Evolutionary conservation across 2,113 vertebrate genomes (phyloP).

Genomic region (Cyprinodon brontotheroides): DNA sequence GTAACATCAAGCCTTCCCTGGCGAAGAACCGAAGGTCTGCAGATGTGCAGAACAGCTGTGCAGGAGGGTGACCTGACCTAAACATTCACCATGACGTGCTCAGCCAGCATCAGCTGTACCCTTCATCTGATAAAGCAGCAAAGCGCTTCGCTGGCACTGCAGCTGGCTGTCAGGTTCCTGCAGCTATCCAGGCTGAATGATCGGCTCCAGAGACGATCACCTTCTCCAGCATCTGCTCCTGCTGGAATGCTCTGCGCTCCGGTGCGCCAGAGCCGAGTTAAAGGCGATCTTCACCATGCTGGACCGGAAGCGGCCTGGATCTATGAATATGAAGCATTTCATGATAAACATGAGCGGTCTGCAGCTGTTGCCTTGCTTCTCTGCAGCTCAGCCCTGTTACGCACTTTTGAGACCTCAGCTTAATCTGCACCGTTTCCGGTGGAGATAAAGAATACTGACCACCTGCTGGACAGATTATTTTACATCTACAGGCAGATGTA

Average conservation of each 20-base stretch:
- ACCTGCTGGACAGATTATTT: neutral
- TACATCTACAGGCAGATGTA: neutral
- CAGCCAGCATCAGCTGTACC: too few relatives aligned
- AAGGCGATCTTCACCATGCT: slow-evolving; percentile 90
- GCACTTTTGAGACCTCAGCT: slow-evolving; percentile 71
- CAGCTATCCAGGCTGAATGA: neutral
- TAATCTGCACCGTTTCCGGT: slow-evolving; percentile 66
- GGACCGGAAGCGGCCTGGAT: neutral
- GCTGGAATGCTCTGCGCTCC: slow-evolving; percentile 82
- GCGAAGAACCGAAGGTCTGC: too few relatives aligned
- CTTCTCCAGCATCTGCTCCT: too few relatives aligned
- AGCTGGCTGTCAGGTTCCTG: slow-evolving; percentile 40
- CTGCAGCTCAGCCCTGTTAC: slow-evolving; percentile 64
- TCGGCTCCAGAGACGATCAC: too few relatives aligned
- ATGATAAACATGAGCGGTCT: too few relatives aligned
- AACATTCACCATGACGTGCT: too few relatives aligned
- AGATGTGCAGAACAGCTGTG: slow-evolving; percentile 37
- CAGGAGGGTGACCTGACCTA: too few relatives aligned
- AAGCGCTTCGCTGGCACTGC: too few relatives aligned
- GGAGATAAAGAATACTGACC: slow-evolving; percentile 32
- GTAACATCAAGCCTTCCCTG: neutral
- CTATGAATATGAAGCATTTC: too few relatives aligned
- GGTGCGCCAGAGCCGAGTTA: slow-evolving; percentile 83
- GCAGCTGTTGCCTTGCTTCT: slow-evolving; percentile 16
- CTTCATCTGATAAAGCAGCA: neutral